Conservation (phyloP, 2,888 invertebrate species). For the Drosophila meridiana region DNA sequence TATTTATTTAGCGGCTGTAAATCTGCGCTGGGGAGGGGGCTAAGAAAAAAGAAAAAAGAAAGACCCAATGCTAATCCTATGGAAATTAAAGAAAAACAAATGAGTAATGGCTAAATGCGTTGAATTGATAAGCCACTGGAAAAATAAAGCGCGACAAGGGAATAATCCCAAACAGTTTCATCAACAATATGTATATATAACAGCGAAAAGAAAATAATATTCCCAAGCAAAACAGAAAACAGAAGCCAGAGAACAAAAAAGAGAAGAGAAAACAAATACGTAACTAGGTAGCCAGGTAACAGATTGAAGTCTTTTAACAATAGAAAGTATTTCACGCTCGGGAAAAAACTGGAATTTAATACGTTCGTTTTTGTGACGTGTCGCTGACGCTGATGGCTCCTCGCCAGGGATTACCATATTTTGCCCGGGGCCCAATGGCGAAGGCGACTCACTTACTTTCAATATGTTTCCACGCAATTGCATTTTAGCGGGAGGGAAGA, state of each 20-base stretch:
- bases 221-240: constrained; percentile 38
- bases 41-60: constrained; percentile 51
- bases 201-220: constrained; percentile 54
- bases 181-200: constrained; percentile 31
- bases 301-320: constrained; percentile 40
- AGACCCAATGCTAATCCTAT: constrained; percentile 68
- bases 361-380: constrained; percentile 58
- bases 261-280: constrained; percentile 11
- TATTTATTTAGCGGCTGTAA: constrained; percentile 14
- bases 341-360: constrained; percentile 66
- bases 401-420: constrained; percentile 67
- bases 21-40: constrained; percentile 5
- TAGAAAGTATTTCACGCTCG: constrained; percentile 64
- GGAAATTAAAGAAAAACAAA: constrained; percentile 68
- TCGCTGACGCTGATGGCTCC: constrained; percentile 53
- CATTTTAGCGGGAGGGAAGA: constrained; percentile 38
- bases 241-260: constrained; percentile 3
- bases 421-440: constrained; percentile 26
- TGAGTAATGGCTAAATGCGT: constrained; percentile 45
- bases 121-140: constrained; percentile 32
- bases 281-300: constrained; percentile 14
- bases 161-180: constrained; percentile 65
- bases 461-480: constrained; percentile 80
- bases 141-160: constrained; percentile 31
- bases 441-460: constrained; percentile 48